Base-by-base conservation (phyloP, 2,797 vertebrate genomes). In the Gymnopithys bicolor region DNA sequence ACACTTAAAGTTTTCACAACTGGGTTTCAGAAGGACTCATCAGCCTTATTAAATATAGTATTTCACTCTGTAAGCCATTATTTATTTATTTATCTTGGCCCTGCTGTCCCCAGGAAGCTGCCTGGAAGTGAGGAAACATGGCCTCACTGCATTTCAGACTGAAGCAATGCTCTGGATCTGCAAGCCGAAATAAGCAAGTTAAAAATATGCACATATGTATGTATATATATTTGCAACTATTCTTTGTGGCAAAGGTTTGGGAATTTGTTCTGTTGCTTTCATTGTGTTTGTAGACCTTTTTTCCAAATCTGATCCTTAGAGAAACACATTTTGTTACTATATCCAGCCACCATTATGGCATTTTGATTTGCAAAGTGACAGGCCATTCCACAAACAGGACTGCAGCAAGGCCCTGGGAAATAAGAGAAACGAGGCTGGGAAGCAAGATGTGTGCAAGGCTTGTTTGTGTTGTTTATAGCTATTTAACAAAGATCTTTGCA, bases 61-160 rank as follows among this genome's bases (percentile, higher is more conserved):
- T 86, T 95, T 62, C 76, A 81, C 32, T 60, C 21, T 23, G 27
- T 12, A n/a, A 96, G 69, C n/a, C 46, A 43, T 92, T 94, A 93
- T 94, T 94, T 95, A 86, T 87, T 94, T 92, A 70, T 95, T 92
- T 95, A 28, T 85, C 75, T 93, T 94, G 90, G 93, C 83, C 43
- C 66, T 64, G 43, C 23, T 24, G 13, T 43, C 49, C n/a, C 66
- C 55, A 55, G 27, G 70, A 81, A 91, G 43, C 62, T 88, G 85
- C 74, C 74, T 84, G 76, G 62, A 78, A 83, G 71, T 18, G 45
- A 89, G 56, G 56, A 76, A 90, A 84, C 21, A 12, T 1, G 25
- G 77, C 69, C 55, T 32, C 27, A 10, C 46, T 43, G 83, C 53
- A 27, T 53, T 81, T 78, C 77, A 84, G 90, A 7, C 55, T 67